Conservation (phyloP, 2,888 invertebrate genomes). For the Apamea crenata region DNA sequence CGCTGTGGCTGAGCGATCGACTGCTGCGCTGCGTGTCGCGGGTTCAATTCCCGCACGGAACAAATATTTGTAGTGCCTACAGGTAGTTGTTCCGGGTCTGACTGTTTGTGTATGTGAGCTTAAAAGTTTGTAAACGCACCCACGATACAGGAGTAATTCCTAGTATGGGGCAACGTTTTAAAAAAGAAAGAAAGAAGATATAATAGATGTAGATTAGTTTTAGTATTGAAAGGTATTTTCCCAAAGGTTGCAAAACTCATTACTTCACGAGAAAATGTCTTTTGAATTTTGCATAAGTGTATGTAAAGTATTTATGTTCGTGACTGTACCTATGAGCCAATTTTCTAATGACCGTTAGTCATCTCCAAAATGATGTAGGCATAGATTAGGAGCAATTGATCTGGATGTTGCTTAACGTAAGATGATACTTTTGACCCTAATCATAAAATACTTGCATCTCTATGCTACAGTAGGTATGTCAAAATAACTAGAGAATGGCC, state of each 20-base stretch:
- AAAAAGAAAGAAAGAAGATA: too few relatives aligned
- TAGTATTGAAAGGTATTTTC: not conserved
- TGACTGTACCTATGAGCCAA: not conserved
- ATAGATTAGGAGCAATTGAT: conserved; percentile 18
- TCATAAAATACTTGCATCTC: conserved; percentile 16
- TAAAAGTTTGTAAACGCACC: too few relatives aligned
- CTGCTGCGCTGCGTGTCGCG: too few relatives aligned
- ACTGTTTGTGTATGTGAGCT: too few relatives aligned
- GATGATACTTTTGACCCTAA: conserved; percentile 31
- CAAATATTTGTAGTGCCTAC: too few relatives aligned
- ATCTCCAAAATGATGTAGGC: conserved; percentile 17
- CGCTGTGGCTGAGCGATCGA: too few relatives aligned
- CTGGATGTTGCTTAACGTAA: conserved; percentile 31
- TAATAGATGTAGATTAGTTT: too few relatives aligned
- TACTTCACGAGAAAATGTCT: not conserved
- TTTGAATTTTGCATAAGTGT: not conserved
- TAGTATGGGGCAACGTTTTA: too few relatives aligned
- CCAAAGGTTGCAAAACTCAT: not conserved
- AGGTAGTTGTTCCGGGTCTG: too few relatives aligned
- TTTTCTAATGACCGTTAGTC: conserved; percentile 29
- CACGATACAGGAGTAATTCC: too few relatives aligned
- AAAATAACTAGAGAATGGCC: too few relatives aligned
- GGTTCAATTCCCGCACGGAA: too few relatives aligned
- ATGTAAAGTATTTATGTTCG: not conserved
- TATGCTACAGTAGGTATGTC: not conserved